A percentile compares a stretch with the other conserved stretches of the same genome.
Evolutionary conservation across 2,797 vertebrate species (phyloP).

Genomic region (Anableps anableps): DNA sequence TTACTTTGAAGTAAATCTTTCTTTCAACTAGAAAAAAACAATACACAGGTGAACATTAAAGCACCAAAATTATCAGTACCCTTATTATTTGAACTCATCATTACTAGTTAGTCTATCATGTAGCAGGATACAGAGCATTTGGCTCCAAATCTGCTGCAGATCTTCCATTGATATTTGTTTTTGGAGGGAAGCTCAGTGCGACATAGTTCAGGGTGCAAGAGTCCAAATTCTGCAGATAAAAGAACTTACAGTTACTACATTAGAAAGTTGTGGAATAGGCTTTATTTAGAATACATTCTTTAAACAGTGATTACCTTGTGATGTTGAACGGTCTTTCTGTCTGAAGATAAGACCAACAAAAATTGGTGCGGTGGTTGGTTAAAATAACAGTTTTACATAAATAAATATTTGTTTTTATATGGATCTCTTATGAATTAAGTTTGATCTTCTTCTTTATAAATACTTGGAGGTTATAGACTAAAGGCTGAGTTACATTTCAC

Average conservation of each 20-base stretch:
- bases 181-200: neutral
- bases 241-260: neutral
- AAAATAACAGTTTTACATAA: neutral
- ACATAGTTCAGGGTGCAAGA: neutral
- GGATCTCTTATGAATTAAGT: no score
- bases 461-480: no score
- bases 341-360: neutral
- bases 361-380: neutral
- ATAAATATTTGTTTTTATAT: no score
- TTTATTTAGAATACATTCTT: neutral
- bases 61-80: neutral
- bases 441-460: no score
- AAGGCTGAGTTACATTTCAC: no score
- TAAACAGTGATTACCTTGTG: neutral
- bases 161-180: neutral
- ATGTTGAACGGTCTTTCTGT: neutral
- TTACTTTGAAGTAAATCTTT: neutral
- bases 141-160: neutral
- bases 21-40: neutral
- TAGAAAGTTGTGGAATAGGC: neutral
- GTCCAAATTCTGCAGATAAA: neutral
- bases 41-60: neutral
- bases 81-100: neutral
- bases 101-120: neutral
- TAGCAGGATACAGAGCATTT: neutral